Base-by-base conservation (phyloP, 2,888 invertebrate genomes). In the Amphipoea lucens region DNA sequence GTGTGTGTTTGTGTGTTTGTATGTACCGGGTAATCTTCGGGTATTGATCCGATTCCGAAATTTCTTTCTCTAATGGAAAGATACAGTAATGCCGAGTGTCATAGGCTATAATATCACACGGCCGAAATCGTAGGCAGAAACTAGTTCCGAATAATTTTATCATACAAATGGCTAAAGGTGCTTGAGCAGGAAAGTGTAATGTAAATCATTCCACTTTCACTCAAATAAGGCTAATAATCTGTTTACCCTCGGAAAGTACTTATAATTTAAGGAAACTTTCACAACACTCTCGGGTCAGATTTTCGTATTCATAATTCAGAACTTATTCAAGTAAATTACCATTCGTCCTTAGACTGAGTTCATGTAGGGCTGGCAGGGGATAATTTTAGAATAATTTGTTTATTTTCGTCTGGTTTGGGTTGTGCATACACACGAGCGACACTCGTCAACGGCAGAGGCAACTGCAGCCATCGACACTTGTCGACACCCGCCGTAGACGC, bases 281-380 rank as follows among this genome's bases (percentile, higher is more conserved):
- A 76, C 84, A 79, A 79, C 77, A 80, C 83, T 83, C 82, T 45
- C 62, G 85, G 89, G 87, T 87, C 81, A 85, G 84, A 90, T 85
- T 90, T 89, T 83, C 86, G 76, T 81, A 87, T 90, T 88, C 82
- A 90, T 90, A 86, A 90, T 89, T 89, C 83, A 89, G 77, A 84
- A 87, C 68, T 85, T 86, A 82, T 86, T 89, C 75, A 87, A 82
- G 86, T 79, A 83, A 83, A 88, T 89, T 90, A 86, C 88, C 79
- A 87, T 84, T 83, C 74, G 85, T 80, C 73, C 76, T 78, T 71
- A 83, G 80, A 81, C 80, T 73, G 63, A 71, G 67, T 54, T 14
- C 42, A 5, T 45, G 66, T 81, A 88, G 81, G 83, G 87, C 14
- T 75, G 68, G 65, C 74, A 69, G 23, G 20, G 17, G 36, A 48